A percentile compares a stretch with the other conserved stretches of the same genome.
These are phyloP conservation scores for Nematopogon swammerdamellus DNA, from an alignment of 2,888 invertebrate species.

Conservation along the genomic window DNA sequence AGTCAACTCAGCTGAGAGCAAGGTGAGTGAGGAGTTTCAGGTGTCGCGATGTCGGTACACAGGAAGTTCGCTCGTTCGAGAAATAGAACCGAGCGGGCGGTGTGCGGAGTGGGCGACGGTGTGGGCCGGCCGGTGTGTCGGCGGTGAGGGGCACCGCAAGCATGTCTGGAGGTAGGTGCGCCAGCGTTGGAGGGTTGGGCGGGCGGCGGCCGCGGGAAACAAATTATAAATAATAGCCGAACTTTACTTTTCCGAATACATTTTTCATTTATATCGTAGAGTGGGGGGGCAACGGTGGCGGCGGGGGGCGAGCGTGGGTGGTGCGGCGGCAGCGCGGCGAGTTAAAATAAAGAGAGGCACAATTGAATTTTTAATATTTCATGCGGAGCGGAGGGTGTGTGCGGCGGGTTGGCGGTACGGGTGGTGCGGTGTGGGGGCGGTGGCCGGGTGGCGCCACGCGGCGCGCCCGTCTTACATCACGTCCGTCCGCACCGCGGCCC, in stretches of 20 bases:
- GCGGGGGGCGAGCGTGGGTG: no score
- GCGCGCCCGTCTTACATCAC: slow-evolving; percentile 1
- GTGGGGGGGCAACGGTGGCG: slow-evolving; percentile 21
- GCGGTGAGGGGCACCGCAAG: no score
- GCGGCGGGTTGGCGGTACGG: slow-evolving; percentile 19
- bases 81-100: no score
- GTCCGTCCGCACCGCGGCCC: background rate
- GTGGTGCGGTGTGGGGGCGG: no score
- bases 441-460: slow-evolving; percentile 15
- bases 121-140: no score
- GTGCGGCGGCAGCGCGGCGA: slow-evolving; percentile 28
- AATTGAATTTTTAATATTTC: slow-evolving; percentile 59
- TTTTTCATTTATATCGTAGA: slow-evolving; percentile 53
- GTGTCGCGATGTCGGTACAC: no score
- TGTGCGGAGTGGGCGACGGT: no score
- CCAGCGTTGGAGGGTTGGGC: background rate
- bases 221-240: slow-evolving; percentile 53
- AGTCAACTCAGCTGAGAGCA: no score
- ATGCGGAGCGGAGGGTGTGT: slow-evolving; percentile 40
- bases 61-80: no score
- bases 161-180: background rate
- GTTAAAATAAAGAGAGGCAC: slow-evolving; percentile 57
- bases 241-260: slow-evolving; percentile 49
- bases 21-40: no score
- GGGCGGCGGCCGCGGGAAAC: slow-evolving; percentile 13